Evolutionary conservation across 1,140 invertebrate species (phyloP).

Genomic region (Popillia japonica): DNA sequence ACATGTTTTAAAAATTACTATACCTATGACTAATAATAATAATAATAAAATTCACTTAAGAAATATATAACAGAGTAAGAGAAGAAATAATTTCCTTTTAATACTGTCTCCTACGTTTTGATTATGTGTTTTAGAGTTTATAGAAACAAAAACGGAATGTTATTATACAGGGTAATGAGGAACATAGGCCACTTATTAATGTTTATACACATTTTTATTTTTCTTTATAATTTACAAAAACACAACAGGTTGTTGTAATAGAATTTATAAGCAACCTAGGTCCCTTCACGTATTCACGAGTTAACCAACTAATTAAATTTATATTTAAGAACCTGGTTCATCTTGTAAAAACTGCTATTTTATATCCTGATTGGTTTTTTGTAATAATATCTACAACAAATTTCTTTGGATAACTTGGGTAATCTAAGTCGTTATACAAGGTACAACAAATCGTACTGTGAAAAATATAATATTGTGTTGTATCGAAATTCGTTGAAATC

Average conservation of each 20-base stretch:
- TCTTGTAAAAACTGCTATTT: no score
- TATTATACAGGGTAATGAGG: not conserved
- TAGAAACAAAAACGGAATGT: no score
- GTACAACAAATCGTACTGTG: not conserved
- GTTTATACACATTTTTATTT: not conserved
- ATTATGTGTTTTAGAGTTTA: no score
- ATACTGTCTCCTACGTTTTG: not conserved
- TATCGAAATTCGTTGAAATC: not conserved
- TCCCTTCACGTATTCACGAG: no score
- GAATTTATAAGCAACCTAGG: not conserved
- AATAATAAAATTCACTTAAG: no score
- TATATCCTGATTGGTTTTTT: no score
- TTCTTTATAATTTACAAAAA: slow-evolving; percentile 15
- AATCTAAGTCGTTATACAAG: not conserved
- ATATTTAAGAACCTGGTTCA: no score
- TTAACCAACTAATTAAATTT: no score
- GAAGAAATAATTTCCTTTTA: no score
- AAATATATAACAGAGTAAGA: no score
- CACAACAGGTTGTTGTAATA: not conserved
- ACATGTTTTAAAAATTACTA: not conserved
- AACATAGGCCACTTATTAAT: slow-evolving; percentile 24
- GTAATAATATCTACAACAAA: not conserved
- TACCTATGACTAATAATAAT: no score
- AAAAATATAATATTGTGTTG: no score
- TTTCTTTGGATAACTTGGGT: not conserved